phyloP scores from a whole-genome alignment of 2,797 vertebrate genomes.

The Xiphophorus birchmanni region DNA sequence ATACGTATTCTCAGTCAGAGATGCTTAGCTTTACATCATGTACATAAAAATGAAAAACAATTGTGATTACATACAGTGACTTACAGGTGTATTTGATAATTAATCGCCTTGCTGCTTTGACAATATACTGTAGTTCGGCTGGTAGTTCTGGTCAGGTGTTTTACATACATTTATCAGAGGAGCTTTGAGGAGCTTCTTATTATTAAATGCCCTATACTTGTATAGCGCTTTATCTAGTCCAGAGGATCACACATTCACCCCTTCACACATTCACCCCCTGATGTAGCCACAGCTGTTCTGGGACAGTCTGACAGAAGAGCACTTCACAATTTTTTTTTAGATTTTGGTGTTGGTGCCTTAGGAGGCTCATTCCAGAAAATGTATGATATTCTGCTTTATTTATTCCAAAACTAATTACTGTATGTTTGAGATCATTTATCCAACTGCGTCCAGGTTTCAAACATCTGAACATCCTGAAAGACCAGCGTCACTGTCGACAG shows the following conservation, averaged over 20 bases:
- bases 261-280: too few relatives aligned
- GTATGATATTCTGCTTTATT: not conserved
- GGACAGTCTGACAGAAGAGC: too few relatives aligned
- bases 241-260: too few relatives aligned
- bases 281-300: too few relatives aligned
- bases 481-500: not conserved
- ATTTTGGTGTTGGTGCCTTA: not conserved
- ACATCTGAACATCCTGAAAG: not conserved
- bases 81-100: not conserved
- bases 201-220: too few relatives aligned
- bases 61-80: not conserved
- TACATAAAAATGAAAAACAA: not conserved
- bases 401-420: not conserved
- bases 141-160: not conserved
- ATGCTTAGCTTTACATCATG: not conserved
- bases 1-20: constrained; percentile 3
- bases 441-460: not conserved
- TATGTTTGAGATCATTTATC: not conserved
- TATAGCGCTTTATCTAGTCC: too few relatives aligned
- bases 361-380: not conserved
- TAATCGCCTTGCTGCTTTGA: not conserved
- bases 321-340: not conserved
- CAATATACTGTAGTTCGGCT: not conserved
- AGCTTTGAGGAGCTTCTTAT: not conserved
- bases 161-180: not conserved